Evolutionary conservation across 2,888 invertebrate species (phyloP), one percentile per base, ranked within the genome.

Genomic region (Oligia fasciuncula): DNA sequence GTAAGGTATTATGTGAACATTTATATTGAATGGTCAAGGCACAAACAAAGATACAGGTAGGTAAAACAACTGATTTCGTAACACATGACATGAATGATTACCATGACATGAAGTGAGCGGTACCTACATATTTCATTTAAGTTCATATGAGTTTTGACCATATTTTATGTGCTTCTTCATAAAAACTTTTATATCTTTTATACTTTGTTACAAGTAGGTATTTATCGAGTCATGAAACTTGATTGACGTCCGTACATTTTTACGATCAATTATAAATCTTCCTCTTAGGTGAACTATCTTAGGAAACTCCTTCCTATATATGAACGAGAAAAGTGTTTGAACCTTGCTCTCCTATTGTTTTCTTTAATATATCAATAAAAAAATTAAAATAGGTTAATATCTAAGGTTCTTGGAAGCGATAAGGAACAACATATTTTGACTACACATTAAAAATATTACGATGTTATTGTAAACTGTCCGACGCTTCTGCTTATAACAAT

Each of bases 41-140:
- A 29, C 51, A 51, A 57, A 19, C 49, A 66, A 65, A 35, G n/a
- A 66, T 62, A 66, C 40, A 29, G 40, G 68, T 49, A 29, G 40
- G 68, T 49, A 57, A 57, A 66, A 75, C 54, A 29, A 69, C 43
- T 40, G 46, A 83, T 83, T 88, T 78, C 76, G 62, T 80, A 86
- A 86, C 51, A 71, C 49, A 51, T 75, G 11, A 62, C 49, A 51
- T 75, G 11, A 62, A 35, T 76, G 51, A 76, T 65, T 68, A 62
- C 60, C 13, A 11, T 54, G 51, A 49, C 62, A 49, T 68, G 23
- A 80, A 54, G 40, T 63, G 40, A 65, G 57, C 29, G 51, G 19
- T 71, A 35, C 13, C 43, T n/a, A 51, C 43, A 49, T 13, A 14
- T 49, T 35, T 65, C 13, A 54, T 0, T 4, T 40, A 40, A 40